Evolutionary conservation across 2,888 invertebrate genomes (phyloP).

Genomic region (Acanthosepion pharaonis): DNA sequence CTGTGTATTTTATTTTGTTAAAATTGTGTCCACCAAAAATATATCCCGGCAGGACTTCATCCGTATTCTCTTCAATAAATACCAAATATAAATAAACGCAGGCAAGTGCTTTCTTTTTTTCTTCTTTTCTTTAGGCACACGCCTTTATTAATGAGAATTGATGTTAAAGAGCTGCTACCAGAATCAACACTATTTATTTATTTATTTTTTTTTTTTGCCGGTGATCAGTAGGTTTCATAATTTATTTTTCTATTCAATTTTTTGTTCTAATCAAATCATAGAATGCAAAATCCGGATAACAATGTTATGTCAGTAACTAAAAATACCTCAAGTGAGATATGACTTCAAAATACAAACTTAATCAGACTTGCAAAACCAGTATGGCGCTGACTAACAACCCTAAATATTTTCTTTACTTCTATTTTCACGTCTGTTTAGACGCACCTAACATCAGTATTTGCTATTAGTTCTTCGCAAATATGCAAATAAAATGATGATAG

Average conservation of each 20-base stretch:
- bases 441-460: neutral
- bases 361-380: neutral
- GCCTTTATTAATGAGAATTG: too few species aligned
- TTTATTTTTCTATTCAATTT: neutral
- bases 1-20: too few species aligned
- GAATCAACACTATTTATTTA: too few species aligned
- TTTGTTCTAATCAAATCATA: neutral
- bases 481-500: neutral
- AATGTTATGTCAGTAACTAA: slow-evolving; percentile 2
- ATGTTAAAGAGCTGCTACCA: too few species aligned
- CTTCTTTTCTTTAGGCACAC: too few species aligned
- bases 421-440: neutral
- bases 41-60: too few species aligned
- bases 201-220: too few species aligned
- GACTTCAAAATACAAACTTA: neutral
- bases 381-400: neutral
- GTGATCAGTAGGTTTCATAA: too few species aligned
- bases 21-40: too few species aligned
- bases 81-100: too few species aligned
- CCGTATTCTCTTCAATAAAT: too few species aligned
- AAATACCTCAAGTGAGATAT: neutral
- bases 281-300: neutral
- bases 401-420: neutral
- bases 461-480: neutral
- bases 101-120: too few species aligned